Evolutionary conservation across 1,140 invertebrate genomes (phyloP), one percentile per base, ranked within the genome.

Genomic region (Araneus ventricosus): DNA sequence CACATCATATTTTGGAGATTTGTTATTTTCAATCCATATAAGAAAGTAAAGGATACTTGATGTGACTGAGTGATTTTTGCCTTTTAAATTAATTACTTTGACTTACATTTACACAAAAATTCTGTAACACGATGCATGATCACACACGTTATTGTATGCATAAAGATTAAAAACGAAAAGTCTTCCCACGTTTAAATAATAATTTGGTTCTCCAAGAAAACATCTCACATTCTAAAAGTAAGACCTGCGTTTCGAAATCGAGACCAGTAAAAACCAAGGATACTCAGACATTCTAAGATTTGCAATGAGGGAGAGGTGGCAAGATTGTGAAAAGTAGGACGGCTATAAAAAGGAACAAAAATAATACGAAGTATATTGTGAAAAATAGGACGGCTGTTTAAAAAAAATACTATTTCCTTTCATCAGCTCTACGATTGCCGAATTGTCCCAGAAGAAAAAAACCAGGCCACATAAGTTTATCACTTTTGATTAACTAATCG

Each of bases 401-500:
- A 75, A 75, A 17, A 75, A 75, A 75, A 75, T 34, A 14, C 67
- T 17, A 34, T 75, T 67, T 75, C 27, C 30, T 75, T 75, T 14
- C 67, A 75, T 4, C 67, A 17, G 17, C 67, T 75, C 67, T 37
- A 67, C 63, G 10, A 67, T 27, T 67, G 24, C 63, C 63, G 67
- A 75, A 34, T 22, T 37, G 67, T 75, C 67, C 4, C 7, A 75
- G 27, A 75, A 30, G 10, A 30, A 75, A 75, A 52, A 45, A 34
- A 75, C 27, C 67, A 75, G 27, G 67, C 67, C 30, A 75, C 27
- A 75, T 30, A 75, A 75, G 30, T 75, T 30, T 75, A 34, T 75
- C 67, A 22, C 27, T 75, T 75, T 75, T 75, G 27, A 34, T 75
- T 75, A 75, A 67, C 63, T 67, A 27, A 67, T 67, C 63, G n/a